phyloP scores from a whole-genome alignment of 1,140 invertebrate species.

The Archegozetes longisetosus region DNA sequence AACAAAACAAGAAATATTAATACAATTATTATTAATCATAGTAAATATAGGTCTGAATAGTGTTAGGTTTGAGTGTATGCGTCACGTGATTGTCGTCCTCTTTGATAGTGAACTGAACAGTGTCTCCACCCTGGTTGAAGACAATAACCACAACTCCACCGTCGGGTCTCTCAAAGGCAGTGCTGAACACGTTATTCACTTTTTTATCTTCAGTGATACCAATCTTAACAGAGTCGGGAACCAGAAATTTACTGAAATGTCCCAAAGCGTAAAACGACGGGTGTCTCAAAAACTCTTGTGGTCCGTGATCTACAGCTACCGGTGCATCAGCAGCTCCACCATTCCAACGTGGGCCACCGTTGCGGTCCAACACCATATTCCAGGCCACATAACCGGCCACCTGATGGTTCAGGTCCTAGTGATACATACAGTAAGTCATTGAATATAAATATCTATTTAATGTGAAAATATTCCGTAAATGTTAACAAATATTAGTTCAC shows the following conservation, averaged over 20 bases:
- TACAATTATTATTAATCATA: neutral
- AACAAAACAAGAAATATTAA: too few species aligned
- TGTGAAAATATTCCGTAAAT: too few species aligned
- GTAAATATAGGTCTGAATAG: neutral
- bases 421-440: neutral
- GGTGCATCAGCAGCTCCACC: slow-evolving; percentile 57
- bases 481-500: too few species aligned
- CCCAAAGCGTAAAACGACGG: slow-evolving; percentile 71
- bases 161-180: slow-evolving; percentile 40
- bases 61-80: neutral
- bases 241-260: slow-evolving; percentile 55
- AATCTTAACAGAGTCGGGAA: neutral
- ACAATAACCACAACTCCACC: slow-evolving; percentile 39
- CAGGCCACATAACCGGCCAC: slow-evolving; percentile 35
- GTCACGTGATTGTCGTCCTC: neutral
- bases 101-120: neutral
- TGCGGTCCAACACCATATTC: slow-evolving; percentile 34
- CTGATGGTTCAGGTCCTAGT: slow-evolving; percentile 24
- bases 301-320: slow-evolving; percentile 47
- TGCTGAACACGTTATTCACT: neutral
- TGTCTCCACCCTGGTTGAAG: slow-evolving; percentile 32
- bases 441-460: too few species aligned
- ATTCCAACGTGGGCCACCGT: slow-evolving; percentile 46
- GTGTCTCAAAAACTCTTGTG: slow-evolving; percentile 61
- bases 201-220: neutral